These are phyloP conservation scores for Coendou prehensilis DNA, from an alignment of 2,797 vertebrate species.

Conservation along the genomic window DNA sequence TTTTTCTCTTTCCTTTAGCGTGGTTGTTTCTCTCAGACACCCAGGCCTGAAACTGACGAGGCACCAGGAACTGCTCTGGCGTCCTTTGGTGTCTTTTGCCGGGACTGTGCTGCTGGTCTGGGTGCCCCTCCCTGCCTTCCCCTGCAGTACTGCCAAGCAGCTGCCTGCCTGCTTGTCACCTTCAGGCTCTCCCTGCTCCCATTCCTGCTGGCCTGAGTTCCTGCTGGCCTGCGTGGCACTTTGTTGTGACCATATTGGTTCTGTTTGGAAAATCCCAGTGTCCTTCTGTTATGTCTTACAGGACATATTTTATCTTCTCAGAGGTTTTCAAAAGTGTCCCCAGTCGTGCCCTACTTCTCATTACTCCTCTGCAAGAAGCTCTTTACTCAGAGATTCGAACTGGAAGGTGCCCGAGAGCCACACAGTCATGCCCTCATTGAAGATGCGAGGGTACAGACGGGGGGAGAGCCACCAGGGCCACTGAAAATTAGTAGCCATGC, in stretches of 20 bases:
- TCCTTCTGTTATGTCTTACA: neutral
- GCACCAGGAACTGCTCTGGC: neutral
- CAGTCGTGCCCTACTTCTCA: neutral
- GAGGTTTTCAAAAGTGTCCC: neutral
- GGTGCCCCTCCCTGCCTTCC: neutral
- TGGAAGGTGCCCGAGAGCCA: neutral
- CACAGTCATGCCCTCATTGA: neutral
- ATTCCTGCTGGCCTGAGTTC: neutral
- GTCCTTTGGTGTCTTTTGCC: neutral
- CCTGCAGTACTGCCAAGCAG: neutral
- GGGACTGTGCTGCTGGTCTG: neutral
- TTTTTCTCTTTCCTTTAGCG: neutral
- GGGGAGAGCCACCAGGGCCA: neutral
- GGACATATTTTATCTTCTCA: neutral
- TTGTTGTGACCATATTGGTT: conserved; percentile 1
- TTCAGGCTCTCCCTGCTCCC: neutral
- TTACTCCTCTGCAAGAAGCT: neutral
- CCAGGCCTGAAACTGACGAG: neutral
- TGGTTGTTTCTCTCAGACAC: neutral
- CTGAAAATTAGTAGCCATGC: neutral
- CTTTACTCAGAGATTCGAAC: conserved; percentile 1
- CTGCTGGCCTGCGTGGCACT: neutral
- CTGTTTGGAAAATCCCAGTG: conserved; percentile 1
- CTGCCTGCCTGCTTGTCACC: neutral
- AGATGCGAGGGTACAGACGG: neutral